Percentiles rank a stretch among this genome's conserved stretches.
These are phyloP conservation scores for Stichodactyla mertensii DNA, from an alignment of 64 coral and sea anemone genomes.

Conservation along the genomic window DNA sequence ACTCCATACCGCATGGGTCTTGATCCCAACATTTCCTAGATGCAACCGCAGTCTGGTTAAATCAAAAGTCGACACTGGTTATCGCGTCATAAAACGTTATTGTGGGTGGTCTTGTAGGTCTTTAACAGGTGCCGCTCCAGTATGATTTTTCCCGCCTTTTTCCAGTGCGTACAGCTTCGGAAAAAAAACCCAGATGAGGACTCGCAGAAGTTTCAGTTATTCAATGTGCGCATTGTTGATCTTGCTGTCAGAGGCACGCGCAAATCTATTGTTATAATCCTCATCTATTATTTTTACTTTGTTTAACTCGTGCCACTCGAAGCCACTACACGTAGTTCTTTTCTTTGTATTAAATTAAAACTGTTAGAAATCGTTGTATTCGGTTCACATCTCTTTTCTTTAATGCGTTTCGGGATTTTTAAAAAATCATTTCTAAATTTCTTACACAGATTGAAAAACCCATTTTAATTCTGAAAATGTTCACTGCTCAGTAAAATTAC, in stretches of 20 bases:
- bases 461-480: too few species aligned
- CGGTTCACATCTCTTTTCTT: neutral
- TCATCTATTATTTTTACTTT: constrained; percentile 14
- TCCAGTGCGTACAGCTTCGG: neutral
- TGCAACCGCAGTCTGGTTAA: neutral
- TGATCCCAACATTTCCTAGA: neutral
- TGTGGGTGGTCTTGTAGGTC: constrained; percentile 1
- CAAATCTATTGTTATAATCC: neutral
- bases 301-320: constrained; percentile 10
- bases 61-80: neutral
- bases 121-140: constrained; percentile 9
- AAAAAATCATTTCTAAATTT: neutral
- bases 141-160: constrained; percentile 13
- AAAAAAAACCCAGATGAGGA: neutral
- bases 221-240: constrained; percentile 1
- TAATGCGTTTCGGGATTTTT: neutral
- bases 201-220: neutral
- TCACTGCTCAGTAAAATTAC: neutral
- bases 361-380: constrained; percentile 9
- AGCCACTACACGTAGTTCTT: constrained; percentile 1
- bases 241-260: constrained; percentile 1
- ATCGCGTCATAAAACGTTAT: neutral
- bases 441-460: neutral
- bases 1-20: neutral
- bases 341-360: constrained; percentile 11